Conservation (phyloP, 2,113 vertebrate genomes). For the Vulpes lagopus region DNA sequence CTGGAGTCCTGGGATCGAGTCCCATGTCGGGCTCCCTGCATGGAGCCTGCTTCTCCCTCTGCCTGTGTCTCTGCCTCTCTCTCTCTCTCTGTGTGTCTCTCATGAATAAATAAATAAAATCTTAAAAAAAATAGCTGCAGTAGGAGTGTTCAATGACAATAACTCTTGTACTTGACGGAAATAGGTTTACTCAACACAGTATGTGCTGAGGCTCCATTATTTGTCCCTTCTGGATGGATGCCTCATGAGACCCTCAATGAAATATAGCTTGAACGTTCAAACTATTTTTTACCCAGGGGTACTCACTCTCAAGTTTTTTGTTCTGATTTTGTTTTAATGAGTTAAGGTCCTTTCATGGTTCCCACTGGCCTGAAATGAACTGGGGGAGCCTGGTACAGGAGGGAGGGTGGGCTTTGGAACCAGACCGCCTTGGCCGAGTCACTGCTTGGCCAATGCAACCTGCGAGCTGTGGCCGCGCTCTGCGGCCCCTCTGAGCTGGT, state of each 20-base stretch:
- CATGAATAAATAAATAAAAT: too few species aligned
- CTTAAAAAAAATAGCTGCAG: too few species aligned
- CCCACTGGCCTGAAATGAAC: background rate
- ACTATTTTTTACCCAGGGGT: background rate
- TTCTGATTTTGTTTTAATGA: slow-evolving; percentile 24
- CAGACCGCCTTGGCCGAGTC: background rate
- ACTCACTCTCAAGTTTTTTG: background rate
- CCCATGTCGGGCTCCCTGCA: too few species aligned
- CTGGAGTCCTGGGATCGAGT: too few species aligned
- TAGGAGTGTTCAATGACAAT: background rate
- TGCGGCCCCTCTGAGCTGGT: background rate
- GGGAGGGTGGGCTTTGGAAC: background rate
- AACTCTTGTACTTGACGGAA: background rate
- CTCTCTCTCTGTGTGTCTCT: too few species aligned
- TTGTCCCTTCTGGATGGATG: background rate
- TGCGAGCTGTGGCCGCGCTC: fast-evolving
- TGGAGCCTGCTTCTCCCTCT: too few species aligned
- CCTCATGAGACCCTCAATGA: background rate
- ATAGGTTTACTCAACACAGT: background rate
- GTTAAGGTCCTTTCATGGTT: background rate
- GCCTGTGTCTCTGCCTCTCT: too few species aligned
- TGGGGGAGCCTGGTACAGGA: background rate
- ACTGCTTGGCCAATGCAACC: background rate
- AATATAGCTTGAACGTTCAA: background rate
- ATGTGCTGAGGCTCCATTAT: background rate